These are phyloP conservation scores for Heliornis fulica DNA, from an alignment of 2,113 vertebrate genomes.

Conservation along the genomic window DNA sequence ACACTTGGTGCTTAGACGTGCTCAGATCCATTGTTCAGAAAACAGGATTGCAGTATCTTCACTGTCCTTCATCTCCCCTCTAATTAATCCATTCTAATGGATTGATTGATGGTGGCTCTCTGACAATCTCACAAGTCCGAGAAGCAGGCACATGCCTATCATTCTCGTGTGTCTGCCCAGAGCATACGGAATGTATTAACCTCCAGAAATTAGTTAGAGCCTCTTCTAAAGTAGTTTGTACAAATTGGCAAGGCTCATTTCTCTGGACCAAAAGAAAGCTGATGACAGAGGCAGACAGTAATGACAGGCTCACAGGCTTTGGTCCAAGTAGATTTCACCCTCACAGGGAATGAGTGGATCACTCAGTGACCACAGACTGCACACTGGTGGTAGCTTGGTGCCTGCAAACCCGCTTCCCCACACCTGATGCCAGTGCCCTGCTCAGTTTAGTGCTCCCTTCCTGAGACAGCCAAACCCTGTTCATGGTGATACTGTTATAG, in stretches of 20 bases:
- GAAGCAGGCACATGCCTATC: neutral
- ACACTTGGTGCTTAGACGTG: neutral
- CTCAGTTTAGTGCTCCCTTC: neutral
- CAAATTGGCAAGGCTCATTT: neutral
- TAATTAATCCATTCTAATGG: constrained; percentile 29
- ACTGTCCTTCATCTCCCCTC: neutral
- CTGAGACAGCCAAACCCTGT: neutral
- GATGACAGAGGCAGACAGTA: neutral
- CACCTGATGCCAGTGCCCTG: neutral
- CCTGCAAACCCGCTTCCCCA: neutral
- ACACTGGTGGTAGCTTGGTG: neutral
- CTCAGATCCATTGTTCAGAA: neutral
- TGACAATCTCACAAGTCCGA: neutral
- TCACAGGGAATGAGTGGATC: neutral
- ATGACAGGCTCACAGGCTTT: neutral
- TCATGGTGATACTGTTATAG: neutral
- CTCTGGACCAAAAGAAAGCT: neutral
- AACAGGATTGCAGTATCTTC: neutral
- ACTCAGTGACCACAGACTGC: neutral
- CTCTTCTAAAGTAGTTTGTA: constrained; percentile 2
- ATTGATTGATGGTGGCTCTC: neutral
- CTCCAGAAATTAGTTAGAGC: neutral
- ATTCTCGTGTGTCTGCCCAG: neutral
- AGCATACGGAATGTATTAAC: neutral
- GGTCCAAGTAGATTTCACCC: neutral